Percentiles rank a stretch among this genome's conserved stretches.
These are phyloP conservation scores for Hippotragus niger DNA, from an alignment of 2,113 vertebrate species.

Conservation along the genomic window DNA sequence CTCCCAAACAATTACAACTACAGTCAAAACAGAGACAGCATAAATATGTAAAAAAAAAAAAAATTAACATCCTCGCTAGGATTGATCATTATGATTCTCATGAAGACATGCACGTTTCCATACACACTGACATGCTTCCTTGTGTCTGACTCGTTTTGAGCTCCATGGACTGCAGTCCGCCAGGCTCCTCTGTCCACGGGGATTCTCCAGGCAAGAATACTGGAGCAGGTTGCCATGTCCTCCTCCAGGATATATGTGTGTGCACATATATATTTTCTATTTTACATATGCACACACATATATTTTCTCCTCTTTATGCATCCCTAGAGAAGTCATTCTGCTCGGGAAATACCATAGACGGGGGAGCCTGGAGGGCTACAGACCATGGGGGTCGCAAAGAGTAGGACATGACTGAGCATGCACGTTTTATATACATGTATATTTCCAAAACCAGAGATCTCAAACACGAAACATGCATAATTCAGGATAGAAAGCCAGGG, in stretches of 20 bases:
- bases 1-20: neutral
- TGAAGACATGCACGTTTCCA: neutral
- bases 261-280: neutral
- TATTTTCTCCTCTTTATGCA: neutral
- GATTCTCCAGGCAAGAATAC: neutral
- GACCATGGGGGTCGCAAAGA: neutral
- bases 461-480: neutral
- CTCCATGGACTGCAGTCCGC: accelerated
- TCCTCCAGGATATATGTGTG: neutral
- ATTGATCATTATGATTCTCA: neutral
- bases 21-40: neutral
- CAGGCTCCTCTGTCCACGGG: neutral
- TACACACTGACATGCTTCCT: accelerated
- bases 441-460: neutral
- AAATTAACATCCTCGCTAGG: neutral
- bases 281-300: neutral
- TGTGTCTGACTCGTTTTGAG: neutral
- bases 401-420: neutral
- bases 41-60: neutral
- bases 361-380: neutral
- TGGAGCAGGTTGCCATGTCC: neutral
- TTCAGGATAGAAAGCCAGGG: neutral
- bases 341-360: neutral
- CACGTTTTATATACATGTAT: neutral
- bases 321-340: neutral